Percentiles rank a stretch among this genome's conserved stretches.
Evolutionary conservation across 2,888 invertebrate genomes (phyloP).

Genomic region (Drosophila fulvimacula): DNA sequence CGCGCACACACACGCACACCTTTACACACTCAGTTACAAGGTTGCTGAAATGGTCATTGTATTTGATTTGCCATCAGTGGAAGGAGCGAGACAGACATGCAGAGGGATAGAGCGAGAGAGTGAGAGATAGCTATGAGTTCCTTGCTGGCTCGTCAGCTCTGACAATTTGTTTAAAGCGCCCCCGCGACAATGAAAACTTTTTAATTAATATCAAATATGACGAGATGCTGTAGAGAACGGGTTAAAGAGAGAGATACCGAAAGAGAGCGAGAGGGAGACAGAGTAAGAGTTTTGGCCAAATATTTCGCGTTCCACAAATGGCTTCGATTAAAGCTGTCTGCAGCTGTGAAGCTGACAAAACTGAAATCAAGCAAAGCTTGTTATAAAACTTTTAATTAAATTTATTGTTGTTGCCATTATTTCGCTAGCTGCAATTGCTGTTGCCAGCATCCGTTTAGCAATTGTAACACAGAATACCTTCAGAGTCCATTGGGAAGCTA

Average conservation of each 20-base stretch:
- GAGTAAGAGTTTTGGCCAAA: slow-evolving; percentile 1
- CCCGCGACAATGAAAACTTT: slow-evolving; percentile 67
- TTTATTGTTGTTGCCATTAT: slow-evolving; percentile 67
- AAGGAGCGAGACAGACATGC: background rate
- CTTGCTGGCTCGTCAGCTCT: slow-evolving; percentile 52
- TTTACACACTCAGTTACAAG: background rate
- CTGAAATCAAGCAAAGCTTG: slow-evolving; percentile 76
- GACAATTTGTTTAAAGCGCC: slow-evolving; percentile 76
- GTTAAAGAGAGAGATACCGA: background rate
- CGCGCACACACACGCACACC: background rate
- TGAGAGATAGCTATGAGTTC: slow-evolving; percentile 2
- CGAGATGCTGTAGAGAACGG: slow-evolving; percentile 37
- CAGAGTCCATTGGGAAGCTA: background rate
- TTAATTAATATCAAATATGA: slow-evolving; percentile 80
- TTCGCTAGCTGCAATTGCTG: slow-evolving; percentile 9
- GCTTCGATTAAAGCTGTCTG: slow-evolving; percentile 35
- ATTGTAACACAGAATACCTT: slow-evolving; percentile 5
- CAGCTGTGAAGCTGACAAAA: slow-evolving; percentile 60
- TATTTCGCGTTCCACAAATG: slow-evolving; percentile 23
- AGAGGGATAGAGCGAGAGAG: background rate
- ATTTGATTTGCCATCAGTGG: slow-evolving; percentile 39
- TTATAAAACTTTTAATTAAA: slow-evolving; percentile 79
- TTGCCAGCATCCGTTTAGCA: slow-evolving; percentile 12
- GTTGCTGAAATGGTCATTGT: slow-evolving; percentile 59
- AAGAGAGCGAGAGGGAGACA: slow-evolving; percentile 1